These are phyloP conservation scores for Cephus cinctus DNA, from an alignment of 1,140 invertebrate genomes.

Conservation along the genomic window DNA sequence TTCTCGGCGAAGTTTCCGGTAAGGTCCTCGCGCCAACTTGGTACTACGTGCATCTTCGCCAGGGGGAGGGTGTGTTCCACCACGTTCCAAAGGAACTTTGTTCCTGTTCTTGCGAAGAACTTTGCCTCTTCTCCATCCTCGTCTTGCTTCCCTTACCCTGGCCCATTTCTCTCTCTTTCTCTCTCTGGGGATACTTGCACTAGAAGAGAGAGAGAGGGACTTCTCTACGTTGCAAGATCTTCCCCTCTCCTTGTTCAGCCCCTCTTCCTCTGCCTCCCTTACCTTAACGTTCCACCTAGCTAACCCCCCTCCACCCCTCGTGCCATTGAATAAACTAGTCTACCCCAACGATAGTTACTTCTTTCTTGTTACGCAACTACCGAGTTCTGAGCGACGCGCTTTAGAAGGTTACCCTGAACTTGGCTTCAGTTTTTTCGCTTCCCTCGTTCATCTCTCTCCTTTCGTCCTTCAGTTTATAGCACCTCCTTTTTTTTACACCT, in stretches of 20 bases:
- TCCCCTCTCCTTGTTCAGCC: conserved; percentile 1
- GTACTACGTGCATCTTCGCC: conserved; percentile 48
- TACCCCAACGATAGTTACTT: conserved; percentile 53
- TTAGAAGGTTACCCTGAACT: conserved; percentile 49
- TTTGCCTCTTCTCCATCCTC: conserved; percentile 33
- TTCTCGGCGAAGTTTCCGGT: no score
- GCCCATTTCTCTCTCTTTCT: conserved; percentile 3
- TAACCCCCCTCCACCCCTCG: conserved; percentile 27
- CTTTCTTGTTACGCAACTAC: conserved; percentile 50
- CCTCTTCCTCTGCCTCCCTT: conserved; percentile 7
- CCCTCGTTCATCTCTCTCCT: conserved; percentile 18
- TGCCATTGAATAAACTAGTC: conserved; percentile 56
- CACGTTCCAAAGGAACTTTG: conserved; percentile 54
- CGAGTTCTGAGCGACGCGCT: conserved; percentile 35
- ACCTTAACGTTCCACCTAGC: no score
- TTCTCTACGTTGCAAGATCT: no score
- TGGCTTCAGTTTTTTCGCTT: conserved; percentile 33
- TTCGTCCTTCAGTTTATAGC: not conserved
- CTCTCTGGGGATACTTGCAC: no score
- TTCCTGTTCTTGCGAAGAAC: conserved; percentile 57
- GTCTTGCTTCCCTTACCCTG: conserved; percentile 1
- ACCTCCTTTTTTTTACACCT: conserved; percentile 13
- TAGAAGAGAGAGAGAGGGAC: no score
- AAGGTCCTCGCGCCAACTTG: no score
- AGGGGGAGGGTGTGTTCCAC: no score